phyloP scores from a whole-genome alignment of 2,797 vertebrate species.

The Lophotriccus pileatus region DNA sequence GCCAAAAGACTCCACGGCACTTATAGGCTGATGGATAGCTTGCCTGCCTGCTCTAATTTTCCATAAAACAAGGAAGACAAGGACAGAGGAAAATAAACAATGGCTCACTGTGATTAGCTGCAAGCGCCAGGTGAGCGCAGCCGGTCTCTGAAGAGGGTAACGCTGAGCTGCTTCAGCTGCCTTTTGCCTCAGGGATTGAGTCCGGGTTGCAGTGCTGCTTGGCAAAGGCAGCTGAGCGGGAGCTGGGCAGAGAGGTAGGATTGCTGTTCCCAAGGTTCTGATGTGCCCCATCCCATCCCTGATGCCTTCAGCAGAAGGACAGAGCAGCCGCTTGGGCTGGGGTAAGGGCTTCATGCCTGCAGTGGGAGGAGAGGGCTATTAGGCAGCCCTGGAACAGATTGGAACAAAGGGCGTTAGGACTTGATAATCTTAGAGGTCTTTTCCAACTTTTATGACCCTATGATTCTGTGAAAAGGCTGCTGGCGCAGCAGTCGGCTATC shows the following conservation, averaged over 20 bases:
- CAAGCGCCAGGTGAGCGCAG: conserved; percentile 4
- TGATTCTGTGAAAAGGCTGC: not conserved
- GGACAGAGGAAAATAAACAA: conserved; percentile 40
- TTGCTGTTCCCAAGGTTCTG: not conserved
- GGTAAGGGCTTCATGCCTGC: not conserved
- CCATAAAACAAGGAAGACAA: conserved; percentile 51
- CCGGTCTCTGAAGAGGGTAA: not conserved
- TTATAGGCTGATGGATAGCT: conserved; percentile 41
- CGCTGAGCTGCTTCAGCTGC: not conserved
- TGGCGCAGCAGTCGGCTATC: not conserved
- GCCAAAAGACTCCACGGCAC: not conserved
- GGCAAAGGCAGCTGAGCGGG: not conserved
- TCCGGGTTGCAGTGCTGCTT: not conserved
- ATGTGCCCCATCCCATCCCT: not conserved
- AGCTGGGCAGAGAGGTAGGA: not conserved
- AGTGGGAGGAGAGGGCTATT: not conserved
- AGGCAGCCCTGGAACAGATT: not conserved
- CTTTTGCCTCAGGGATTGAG: not conserved
- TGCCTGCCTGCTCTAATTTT: conserved; percentile 49
- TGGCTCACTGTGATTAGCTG: conserved; percentile 32
- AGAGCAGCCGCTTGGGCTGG: accelerated
- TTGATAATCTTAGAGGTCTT: not conserved
- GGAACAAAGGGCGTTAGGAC: not conserved
- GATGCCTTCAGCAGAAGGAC: not conserved
- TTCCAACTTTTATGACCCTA: not conserved